These are phyloP conservation scores for Caretta caretta DNA, from an alignment of 2,113 vertebrate species.

Conservation along the genomic window DNA sequence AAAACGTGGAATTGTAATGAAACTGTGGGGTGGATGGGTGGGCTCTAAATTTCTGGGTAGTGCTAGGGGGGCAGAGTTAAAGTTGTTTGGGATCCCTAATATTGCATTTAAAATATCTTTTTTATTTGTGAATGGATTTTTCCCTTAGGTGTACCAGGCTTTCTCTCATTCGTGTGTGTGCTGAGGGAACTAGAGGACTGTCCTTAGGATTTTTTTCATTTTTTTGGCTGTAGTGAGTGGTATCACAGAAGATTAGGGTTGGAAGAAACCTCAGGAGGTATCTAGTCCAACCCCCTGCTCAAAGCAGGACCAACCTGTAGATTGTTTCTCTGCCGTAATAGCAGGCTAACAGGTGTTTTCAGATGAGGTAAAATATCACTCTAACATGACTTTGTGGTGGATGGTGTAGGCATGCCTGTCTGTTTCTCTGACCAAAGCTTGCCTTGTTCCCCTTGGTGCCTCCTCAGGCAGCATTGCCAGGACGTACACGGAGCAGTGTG, in stretches of 20 bases:
- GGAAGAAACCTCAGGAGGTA: no score
- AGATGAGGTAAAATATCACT: neutral
- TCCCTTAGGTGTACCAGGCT: neutral
- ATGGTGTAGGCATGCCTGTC: neutral
- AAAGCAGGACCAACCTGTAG: no score
- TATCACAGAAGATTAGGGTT: no score
- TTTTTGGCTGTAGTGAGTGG: neutral
- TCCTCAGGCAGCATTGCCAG: slow-evolving; percentile 89
- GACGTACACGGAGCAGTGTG: slow-evolving; percentile 92
- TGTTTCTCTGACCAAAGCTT: neutral
- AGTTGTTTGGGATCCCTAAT: neutral
- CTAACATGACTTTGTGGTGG: neutral
- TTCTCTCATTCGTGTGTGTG: neutral
- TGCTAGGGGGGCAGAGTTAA: neutral
- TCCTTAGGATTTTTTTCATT: neutral
- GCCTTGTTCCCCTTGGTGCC: neutral
- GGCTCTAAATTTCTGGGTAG: neutral
- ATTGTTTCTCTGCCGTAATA: neutral
- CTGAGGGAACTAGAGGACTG: neutral
- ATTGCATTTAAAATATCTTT: neutral
- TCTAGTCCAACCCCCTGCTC: no score
- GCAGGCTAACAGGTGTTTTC: neutral
- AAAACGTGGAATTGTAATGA: fast-evolving
- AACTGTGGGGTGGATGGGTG: neutral
- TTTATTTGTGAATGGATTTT: neutral